Base-by-base conservation (phyloP, 2,797 vertebrate species). In the Psittacula echo region DNA sequence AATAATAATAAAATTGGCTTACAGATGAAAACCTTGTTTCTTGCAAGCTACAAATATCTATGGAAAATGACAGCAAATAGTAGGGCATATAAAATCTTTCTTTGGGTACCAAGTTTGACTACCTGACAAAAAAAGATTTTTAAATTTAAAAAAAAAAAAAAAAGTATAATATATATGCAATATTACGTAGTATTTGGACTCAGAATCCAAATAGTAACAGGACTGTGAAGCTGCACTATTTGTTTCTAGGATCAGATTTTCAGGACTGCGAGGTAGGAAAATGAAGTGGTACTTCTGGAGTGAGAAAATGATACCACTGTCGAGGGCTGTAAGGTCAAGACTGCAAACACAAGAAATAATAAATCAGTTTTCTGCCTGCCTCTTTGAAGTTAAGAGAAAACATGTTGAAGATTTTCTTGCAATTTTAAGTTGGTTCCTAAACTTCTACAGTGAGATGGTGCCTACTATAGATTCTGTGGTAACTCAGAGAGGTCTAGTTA, bases 341-440 rank as follows among this genome's bases (percentile, higher is more conserved):
- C 11, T 76, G n/a, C 34, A 89, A 76, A 37, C 16, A 32, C 0
- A 2, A 66, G 50, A 22, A 72, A 9, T 5, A 67, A 30, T 61
- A 62, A 60, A 62, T 34, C 7, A 32, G 39, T 75, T 56, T 88
- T 72, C 58, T 88, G 41, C 30, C 29, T 86, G 34, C 5, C 7
- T 90, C 75, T 86, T 41, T 82, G 37, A 79, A 85, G 22, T 81
- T 62, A 39, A 73, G 54, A 73, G 23, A 81, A 86, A 84, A 86
- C 32, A 44, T 4, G 4, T 24, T 85, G 30, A 7, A 26, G 23
- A 4, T 61, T 67, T 27, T 34, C 5, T 51, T 74, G 19, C 41
- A 20, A 12, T 70, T 85, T 65, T 51, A 32, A 66, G 15, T 71
- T 26, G 16, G 13, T 72, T 80, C 18, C 50, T 75, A 24, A 75